Evolutionary conservation across 2,888 invertebrate species (phyloP), one percentile per base, ranked within the genome.

Genomic region (Drosophila villosipedis): DNA sequence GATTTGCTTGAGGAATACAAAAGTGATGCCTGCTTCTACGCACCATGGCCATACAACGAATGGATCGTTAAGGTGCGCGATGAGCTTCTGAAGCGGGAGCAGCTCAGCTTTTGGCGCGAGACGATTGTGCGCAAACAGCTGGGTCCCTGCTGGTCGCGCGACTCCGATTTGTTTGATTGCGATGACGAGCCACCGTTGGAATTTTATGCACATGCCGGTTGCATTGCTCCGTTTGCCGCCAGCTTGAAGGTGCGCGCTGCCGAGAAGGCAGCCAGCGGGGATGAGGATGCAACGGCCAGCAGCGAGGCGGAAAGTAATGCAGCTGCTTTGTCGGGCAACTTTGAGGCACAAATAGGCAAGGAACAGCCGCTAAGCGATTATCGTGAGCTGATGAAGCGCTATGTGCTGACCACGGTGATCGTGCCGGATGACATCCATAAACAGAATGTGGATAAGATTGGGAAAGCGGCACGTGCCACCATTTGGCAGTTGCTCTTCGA

Each of bases 21-120:
- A 41, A 95, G 95, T 4, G 91, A 93, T 68, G 92, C 93, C 2
- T 84, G 91, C 64, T 91, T 89, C 55, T 84, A 83, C 60, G 83
- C 78, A 5, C 92, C 93, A 0, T 90, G 80, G 78, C 69, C 80
- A 5, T 92, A 92, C 62, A 92, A 92, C 37, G 87, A 91, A 22
- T 92, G 92, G 92, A 91, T 92, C 25, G 69, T 82, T 0, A 77
- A 66, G 14, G 57, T 92, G 22, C 90, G 91, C n/a, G 77, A 84
- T 22, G 87, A 86, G 37, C 60, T 92, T 6, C 52, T 92, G 3
- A 73, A 78, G 47, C 66, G 78, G 0, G 61, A 89, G 19, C 71
- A 88, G n/a, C 31, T 88, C 7, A 82, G 88, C 25, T 89, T 92
- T 35, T 92, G 92, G 92, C 75, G 83, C 0, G 70, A 89, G 6